Evolutionary conservation across 2,113 vertebrate species (phyloP), one percentile per base, ranked within the genome.

Genomic region (Strix aluco): DNA sequence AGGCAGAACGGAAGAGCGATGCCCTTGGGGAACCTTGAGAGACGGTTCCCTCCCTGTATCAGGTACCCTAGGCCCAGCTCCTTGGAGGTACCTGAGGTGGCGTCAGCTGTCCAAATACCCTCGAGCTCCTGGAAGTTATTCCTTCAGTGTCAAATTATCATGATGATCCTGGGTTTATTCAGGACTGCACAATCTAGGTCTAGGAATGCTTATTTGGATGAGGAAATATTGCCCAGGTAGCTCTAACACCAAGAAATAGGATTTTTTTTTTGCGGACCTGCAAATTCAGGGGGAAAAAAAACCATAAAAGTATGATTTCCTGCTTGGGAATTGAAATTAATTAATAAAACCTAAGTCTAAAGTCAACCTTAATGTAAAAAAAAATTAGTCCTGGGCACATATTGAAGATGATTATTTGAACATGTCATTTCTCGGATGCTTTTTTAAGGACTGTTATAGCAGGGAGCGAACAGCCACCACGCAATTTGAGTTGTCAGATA

Each of bases 391-490:
- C 40, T 29, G 30, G 59, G 63, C 59, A 30, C 8, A 2, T 8
- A 9, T 0, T 54, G 61, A 21, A 70, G 90, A 27, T 1, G 19
- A 36, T 42, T 18, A 16, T 36, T 81, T 73, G 65, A 57, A 44
- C 10, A 1, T 3, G 6, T 29, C 0, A 0, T 32, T 73, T 61
- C 23, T 9, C 25, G 40, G 36, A 13, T 4, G 3, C 3, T 20
- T 32, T 88, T 80, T 57, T 5, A 61, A 87, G 59, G 69, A 36
- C 9, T n/a, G 3, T 57, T 32, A 27, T 4, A 20, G 3, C 36
- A 36, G 29, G 71, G 36, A 62, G 27, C 0, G 8, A 84, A 14
- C 26, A 57, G 40, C 32, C 69, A 26, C n/a, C 38, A 14, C 2
- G 5, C 22, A 15, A 52, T 3, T 10, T 7, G 46, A 26, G 9